phyloP scores from a whole-genome alignment of 2,797 vertebrate genomes.

The Gymnothorax javanicus region DNA sequence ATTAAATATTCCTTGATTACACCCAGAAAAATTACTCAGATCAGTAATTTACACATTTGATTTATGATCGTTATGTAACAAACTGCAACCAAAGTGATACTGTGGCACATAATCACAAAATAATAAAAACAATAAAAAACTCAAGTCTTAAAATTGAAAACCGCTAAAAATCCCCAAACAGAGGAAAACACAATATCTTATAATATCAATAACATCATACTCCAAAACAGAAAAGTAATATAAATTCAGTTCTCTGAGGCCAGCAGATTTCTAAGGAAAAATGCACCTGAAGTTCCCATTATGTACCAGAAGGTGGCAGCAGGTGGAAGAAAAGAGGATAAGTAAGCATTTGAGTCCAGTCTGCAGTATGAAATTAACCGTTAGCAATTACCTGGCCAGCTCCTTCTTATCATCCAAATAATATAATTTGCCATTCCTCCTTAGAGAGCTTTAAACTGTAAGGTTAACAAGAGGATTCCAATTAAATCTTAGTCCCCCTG shows the following conservation, averaged over 20 bases:
- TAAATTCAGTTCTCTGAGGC: slow-evolving; percentile 50
- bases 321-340: slow-evolving; percentile 41
- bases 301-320: slow-evolving; percentile 36
- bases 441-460: slow-evolving; percentile 41
- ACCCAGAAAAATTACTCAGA: slow-evolving; percentile 66
- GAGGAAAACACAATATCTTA: slow-evolving; percentile 58
- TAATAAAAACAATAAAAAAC: slow-evolving; percentile 57
- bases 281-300: slow-evolving; percentile 56
- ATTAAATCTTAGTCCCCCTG: slow-evolving; percentile 53
- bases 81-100: slow-evolving; percentile 60
- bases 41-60: slow-evolving; percentile 59
- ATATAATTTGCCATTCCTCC: slow-evolving; percentile 33
- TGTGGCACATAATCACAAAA: slow-evolving; percentile 51
- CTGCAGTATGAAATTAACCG: slow-evolving; percentile 32
- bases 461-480: slow-evolving; percentile 38
- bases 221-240: slow-evolving; percentile 40
- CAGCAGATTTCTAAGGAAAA: slow-evolving; percentile 42
- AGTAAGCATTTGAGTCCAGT: slow-evolving; percentile 23
- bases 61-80: slow-evolving; percentile 66
- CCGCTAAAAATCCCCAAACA: slow-evolving; percentile 52
- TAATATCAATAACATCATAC: slow-evolving; percentile 56
- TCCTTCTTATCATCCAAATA: slow-evolving; percentile 32
- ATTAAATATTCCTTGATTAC: slow-evolving; percentile 81
- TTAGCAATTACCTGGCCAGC: slow-evolving; percentile 42
- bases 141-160: slow-evolving; percentile 68